A percentile compares a stretch with the other conserved stretches of the same genome.
These are phyloP conservation scores for Sturnira hondurensis DNA, from an alignment of 2,113 vertebrate species.

Conservation along the genomic window DNA sequence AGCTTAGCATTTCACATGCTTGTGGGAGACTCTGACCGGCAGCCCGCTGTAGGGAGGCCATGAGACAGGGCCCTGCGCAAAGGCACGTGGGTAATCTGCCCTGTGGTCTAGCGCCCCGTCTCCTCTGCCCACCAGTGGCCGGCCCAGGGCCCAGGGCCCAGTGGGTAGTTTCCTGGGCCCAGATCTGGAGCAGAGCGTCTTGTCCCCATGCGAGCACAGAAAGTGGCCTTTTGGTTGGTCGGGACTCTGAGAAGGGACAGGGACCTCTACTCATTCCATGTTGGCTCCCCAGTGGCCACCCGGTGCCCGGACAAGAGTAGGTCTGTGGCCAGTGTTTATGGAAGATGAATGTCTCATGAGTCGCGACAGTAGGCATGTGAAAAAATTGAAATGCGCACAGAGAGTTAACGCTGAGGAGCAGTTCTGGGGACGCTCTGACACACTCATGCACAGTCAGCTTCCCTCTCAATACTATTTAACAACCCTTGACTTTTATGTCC, in stretches of 20 bases:
- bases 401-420: background rate
- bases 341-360: background rate
- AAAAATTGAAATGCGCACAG: background rate
- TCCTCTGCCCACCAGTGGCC: background rate
- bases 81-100: background rate
- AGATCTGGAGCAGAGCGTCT: background rate
- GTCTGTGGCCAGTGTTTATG: background rate
- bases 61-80: background rate
- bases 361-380: background rate
- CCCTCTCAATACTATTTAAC: background rate
- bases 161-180: background rate
- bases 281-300: background rate
- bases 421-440: background rate
- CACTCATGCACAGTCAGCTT: too few relatives aligned
- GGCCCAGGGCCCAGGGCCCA: background rate
- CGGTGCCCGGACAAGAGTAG: background rate
- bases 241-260: background rate
- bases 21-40: rapidly evolving
- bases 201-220: background rate
- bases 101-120: too few relatives aligned
- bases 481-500: background rate
- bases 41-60: background rate
- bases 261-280: background rate
- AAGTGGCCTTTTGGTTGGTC: background rate
- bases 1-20: background rate